phyloP scores from a whole-genome alignment of 2,113 vertebrate genomes.

The Prolemur simus region DNA sequence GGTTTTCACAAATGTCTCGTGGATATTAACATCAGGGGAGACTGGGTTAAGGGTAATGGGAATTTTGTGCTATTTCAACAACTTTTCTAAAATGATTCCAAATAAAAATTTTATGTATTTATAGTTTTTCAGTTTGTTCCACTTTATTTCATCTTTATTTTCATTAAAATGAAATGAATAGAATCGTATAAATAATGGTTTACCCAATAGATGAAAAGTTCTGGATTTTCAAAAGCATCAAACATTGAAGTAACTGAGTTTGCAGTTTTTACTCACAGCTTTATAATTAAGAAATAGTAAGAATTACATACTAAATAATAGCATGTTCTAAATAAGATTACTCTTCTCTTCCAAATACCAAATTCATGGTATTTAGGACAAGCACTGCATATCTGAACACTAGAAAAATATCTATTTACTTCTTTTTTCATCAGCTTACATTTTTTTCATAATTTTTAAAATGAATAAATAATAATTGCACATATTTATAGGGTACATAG shows the following conservation, averaged over 20 bases:
- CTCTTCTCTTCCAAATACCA: neutral
- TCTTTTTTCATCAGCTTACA: neutral
- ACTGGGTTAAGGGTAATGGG: neutral
- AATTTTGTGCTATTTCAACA: neutral
- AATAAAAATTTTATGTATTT: neutral
- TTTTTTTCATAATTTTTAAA: neutral
- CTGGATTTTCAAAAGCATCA: slow-evolving; percentile 45
- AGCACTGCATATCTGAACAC: neutral
- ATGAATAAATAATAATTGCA: neutral
- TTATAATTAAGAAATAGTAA: slow-evolving; percentile 55
- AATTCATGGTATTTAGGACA: neutral
- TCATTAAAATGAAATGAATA: slow-evolving; percentile 49
- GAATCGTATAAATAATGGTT: neutral
- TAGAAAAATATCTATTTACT: neutral
- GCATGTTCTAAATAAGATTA: neutral
- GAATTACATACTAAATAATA: slow-evolving; percentile 6
- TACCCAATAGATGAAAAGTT: neutral
- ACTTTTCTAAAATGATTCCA: neutral
- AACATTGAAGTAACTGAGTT: slow-evolving; percentile 27
- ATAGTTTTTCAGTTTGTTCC: neutral
- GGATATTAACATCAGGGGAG: neutral
- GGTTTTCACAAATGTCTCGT: neutral
- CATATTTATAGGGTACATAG: neutral
- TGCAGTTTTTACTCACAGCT: slow-evolving; percentile 20
- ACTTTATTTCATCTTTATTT: slow-evolving; percentile 48